Evolutionary conservation across 1,140 invertebrate genomes (phyloP).

Genomic region (Zaprionus ghesquierei): DNA sequence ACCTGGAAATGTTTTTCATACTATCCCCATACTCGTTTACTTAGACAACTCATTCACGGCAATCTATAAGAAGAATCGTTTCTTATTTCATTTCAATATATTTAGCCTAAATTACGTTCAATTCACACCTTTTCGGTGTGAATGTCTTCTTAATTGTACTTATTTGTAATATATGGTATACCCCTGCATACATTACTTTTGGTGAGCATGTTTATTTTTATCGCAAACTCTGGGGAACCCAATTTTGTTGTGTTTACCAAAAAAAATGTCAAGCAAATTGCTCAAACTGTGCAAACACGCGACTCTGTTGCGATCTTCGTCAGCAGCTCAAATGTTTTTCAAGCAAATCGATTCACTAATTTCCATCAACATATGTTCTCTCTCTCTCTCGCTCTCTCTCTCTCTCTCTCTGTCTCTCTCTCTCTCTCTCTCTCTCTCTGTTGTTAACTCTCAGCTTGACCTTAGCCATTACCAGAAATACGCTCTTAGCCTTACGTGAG

Average conservation of each 20-base stretch:
- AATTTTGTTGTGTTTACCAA: conserved; percentile 3
- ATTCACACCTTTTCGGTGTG: neutral
- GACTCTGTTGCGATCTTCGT: conserved; percentile 30
- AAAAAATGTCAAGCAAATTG: neutral
- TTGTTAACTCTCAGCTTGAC: neutral
- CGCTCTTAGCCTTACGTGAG: conserved; percentile 27
- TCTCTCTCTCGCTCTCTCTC: neutral
- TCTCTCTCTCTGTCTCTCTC: conserved; percentile 6
- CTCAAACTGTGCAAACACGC: conserved; percentile 11
- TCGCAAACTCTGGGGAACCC: conserved; percentile 1
- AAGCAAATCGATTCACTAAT: conserved; percentile 19
- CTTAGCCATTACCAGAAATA: conserved; percentile 4
- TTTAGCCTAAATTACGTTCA: neutral
- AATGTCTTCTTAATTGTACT: neutral
- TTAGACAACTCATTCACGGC: neutral
- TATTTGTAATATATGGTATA: neutral
- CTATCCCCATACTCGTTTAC: neutral
- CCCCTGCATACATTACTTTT: neutral
- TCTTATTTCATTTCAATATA: neutral
- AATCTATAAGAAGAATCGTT: neutral
- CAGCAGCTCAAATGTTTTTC: conserved; percentile 48
- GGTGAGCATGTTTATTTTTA: neutral
- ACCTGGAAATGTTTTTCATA: too few species aligned
- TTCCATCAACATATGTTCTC: conserved; percentile 38
- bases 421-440: conserved; percentile 3